A percentile compares a stretch with the other conserved stretches of the same genome.
Conservation (phyloP, 2,888 invertebrate genomes). For the Drosophila neonasuta region DNA sequence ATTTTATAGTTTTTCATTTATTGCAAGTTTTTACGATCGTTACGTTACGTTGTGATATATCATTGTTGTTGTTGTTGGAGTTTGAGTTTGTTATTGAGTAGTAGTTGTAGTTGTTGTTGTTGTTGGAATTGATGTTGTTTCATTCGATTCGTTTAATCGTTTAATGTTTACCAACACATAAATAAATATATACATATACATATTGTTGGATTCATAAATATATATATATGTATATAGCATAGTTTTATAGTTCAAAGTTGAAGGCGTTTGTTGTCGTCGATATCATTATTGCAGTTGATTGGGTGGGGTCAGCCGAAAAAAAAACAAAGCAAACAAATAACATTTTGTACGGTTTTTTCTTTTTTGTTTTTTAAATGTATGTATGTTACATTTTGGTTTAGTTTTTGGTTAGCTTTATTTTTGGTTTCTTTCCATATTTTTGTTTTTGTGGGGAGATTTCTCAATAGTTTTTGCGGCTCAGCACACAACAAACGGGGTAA, state of each 20-base stretch:
- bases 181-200: conserved; percentile 1
- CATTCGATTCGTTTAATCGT: conserved; percentile 2
- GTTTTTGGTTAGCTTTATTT: conserved; percentile 2
- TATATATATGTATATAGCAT: conserved; percentile 2
- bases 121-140: conserved; percentile 11
- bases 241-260: conserved; percentile 27
- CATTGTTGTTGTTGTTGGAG: conserved; percentile 31
- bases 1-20: conserved; percentile 23
- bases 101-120: conserved; percentile 12
- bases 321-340: conserved; percentile 70
- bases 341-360: conserved; percentile 59
- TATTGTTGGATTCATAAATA: neutral
- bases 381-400: conserved; percentile 1
- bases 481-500: conserved; percentile 42
- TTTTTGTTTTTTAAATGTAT: neutral
- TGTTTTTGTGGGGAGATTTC: conserved; percentile 23
- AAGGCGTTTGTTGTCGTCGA: conserved; percentile 56
- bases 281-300: conserved; percentile 64
- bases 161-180: conserved; percentile 13
- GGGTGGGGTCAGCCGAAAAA: conserved; percentile 63
- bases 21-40: conserved; percentile 38
- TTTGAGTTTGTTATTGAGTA: conserved; percentile 1
- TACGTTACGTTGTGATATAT: conserved; percentile 57
- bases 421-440: neutral
- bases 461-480: conserved; percentile 43